Percentiles rank a stretch among this genome's conserved stretches.
Evolutionary conservation across 1,140 invertebrate species (phyloP).

Genomic region (Drosophila parabipectinata): DNA sequence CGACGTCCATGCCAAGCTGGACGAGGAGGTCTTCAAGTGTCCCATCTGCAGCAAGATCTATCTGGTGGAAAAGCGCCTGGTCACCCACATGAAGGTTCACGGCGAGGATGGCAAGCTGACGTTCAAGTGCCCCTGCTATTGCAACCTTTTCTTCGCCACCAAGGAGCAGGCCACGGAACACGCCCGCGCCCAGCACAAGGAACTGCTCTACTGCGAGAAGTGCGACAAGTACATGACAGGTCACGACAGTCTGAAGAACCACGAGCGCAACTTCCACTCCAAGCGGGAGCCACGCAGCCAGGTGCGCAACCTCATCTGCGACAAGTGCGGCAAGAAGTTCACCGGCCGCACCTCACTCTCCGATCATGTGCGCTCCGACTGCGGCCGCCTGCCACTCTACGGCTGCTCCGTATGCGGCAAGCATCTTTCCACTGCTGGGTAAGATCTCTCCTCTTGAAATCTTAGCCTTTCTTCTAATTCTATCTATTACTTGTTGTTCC

Average conservation of each 20-base stretch:
- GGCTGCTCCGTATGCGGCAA: slow-evolving; percentile 82
- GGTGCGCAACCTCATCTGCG: slow-evolving; percentile 82
- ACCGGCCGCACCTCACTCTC: slow-evolving; percentile 78
- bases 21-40: slow-evolving; percentile 78
- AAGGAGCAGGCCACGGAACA: slow-evolving; percentile 80
- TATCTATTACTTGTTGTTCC: not conserved
- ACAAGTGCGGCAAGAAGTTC: slow-evolving; percentile 84
- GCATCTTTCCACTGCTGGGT: slow-evolving; percentile 80
- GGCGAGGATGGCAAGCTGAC: slow-evolving; percentile 71
- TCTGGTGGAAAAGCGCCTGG: slow-evolving; percentile 75
- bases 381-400: slow-evolving; percentile 76
- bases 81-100: slow-evolving; percentile 74
- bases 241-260: slow-evolving; percentile 80
- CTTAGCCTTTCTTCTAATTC: not conserved
- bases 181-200: slow-evolving; percentile 74
- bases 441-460: not conserved
- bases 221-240: slow-evolving; percentile 84
- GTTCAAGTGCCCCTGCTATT: slow-evolving; percentile 83
- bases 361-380: slow-evolving; percentile 83
- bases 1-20: slow-evolving; percentile 57
- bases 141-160: slow-evolving; percentile 79
- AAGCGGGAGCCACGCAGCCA: slow-evolving; percentile 68
- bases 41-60: slow-evolving; percentile 79
- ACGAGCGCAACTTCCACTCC: slow-evolving; percentile 70
- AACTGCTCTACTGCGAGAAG: slow-evolving; percentile 82